Conservation (phyloP, 2,888 invertebrate species). For the Octonoba sinensis region DNA sequence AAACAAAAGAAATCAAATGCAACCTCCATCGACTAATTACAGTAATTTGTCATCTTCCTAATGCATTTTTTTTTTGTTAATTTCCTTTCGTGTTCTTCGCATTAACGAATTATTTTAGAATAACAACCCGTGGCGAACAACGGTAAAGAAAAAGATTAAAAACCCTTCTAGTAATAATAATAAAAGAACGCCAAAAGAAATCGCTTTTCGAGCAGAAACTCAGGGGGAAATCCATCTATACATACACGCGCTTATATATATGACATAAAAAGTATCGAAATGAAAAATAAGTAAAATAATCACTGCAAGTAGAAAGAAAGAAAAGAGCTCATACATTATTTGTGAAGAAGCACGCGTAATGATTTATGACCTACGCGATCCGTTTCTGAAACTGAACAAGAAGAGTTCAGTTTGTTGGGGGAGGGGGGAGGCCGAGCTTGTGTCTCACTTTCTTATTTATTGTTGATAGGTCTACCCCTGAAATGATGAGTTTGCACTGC, state of each 20-base stretch:
- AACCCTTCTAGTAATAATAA: slow-evolving; percentile 19
- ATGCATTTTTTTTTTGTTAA: slow-evolving; percentile 47
- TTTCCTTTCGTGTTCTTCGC: slow-evolving; percentile 34
- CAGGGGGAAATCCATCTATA: slow-evolving; percentile 10
- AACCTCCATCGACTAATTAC: slow-evolving; percentile 43
- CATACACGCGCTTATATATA: slow-evolving; percentile 19
- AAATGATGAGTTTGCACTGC: slow-evolving; percentile 56
- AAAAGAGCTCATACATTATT: slow-evolving; percentile 57
- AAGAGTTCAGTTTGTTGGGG: slow-evolving; percentile 34
- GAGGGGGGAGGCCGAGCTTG: slow-evolving; percentile 23
- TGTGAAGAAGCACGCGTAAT: slow-evolving; percentile 32
- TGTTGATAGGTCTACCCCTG: slow-evolving; percentile 43
- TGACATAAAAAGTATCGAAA: slow-evolving; percentile 25
- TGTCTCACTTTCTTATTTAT: slow-evolving; percentile 51
- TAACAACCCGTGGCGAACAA: slow-evolving; percentile 33
- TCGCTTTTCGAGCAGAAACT: slow-evolving; percentile 11
- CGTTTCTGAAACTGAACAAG: slow-evolving; percentile 38
- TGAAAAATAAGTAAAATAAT: slow-evolving; percentile 61
- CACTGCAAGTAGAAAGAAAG: slow-evolving; percentile 45
- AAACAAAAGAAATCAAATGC: slow-evolving; percentile 18
- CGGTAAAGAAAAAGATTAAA: slow-evolving; percentile 20
- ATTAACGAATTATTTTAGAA: slow-evolving; percentile 58
- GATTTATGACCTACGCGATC: slow-evolving; percentile 37
- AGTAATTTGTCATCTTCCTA: slow-evolving; percentile 51
- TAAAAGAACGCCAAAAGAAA: slow-evolving; percentile 14